Base-by-base conservation (phyloP, 1,140 invertebrate genomes). In the Mercenaria mercenaria region DNA sequence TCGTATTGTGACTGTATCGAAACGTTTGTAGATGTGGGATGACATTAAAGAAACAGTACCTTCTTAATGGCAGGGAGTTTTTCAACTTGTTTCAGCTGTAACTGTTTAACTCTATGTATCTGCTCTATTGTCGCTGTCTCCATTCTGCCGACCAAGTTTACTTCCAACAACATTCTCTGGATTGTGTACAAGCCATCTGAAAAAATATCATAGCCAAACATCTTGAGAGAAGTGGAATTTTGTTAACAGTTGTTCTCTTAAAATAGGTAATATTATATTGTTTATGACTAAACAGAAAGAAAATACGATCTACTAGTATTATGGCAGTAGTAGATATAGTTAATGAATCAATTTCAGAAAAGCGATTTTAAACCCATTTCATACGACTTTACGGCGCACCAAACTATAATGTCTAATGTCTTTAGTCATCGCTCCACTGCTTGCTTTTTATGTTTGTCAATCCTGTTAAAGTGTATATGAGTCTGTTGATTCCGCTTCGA, bases 91-190 rank as follows among this genome's bases (percentile, higher is more conserved):
- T 50, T 43, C 32, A 88, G 11, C 34, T 81, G 86, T 32, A 88
- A 23, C 23, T 80, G 86, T 81, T 88, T 88, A 11, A 81, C 34
- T 23, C 74, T 77, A 43, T 88, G 86, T 47, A 88, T 41, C 47
- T 88, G 86, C 47, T 88, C 86, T 37, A 88, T 88, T 6, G 86
- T 88, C 8, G 86, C 61, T 2, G 50, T 67, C 43, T 88, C 86
- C 86, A 88, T 80, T n/a, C 77, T 59, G 26, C 26, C 37, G 39
- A 43, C 77, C 20, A 88, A 23, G 41, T 88, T 88, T 23, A 88
- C 86, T 74, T 88, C 86, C 61, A 81, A 59, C 61, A 88, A 56
- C 85, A 88, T 88, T 6, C n/a, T 79, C 50, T 29, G 67, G 0
- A 10, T 13, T 23, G 39, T 29, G 18, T 23, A 39, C 15, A n/a